These are phyloP conservation scores for Mesopsocus fuscifrons DNA, from an alignment of 2,888 invertebrate genomes.

Conservation along the genomic window DNA sequence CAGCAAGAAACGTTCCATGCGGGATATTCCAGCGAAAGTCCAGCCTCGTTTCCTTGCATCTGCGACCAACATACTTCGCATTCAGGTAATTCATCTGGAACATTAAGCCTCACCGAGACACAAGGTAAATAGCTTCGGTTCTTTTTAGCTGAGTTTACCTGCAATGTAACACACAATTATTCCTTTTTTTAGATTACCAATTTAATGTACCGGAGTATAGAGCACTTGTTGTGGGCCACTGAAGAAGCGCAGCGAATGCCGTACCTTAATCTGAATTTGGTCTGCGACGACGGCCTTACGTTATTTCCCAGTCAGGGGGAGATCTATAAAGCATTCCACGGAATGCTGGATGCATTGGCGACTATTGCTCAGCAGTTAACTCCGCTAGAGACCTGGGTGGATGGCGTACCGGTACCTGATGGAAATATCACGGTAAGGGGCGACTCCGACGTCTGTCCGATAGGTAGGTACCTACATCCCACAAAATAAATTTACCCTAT, in stretches of 20 bases:
- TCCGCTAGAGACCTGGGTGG: constrained; percentile 22
- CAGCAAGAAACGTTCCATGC: constrained; percentile 14
- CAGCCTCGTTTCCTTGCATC: constrained; percentile 25
- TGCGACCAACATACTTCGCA: constrained; percentile 21
- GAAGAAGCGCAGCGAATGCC: constrained; percentile 35
- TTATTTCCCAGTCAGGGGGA: constrained; percentile 37
- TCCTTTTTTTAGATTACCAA: constrained; percentile 40
- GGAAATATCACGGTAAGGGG: constrained; percentile 27
- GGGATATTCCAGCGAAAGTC: constrained; percentile 18
- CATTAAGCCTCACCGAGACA: no score
- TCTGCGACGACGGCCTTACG: constrained; percentile 33
- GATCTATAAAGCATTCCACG: constrained; percentile 26
- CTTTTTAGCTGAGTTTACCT: no score
- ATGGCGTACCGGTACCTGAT: constrained; percentile 23
- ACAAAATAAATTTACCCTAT: neutral
- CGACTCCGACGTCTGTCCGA: no score
- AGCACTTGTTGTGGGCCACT: constrained; percentile 36
- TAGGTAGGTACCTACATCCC: no score
- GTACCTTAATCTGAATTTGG: constrained; percentile 36
- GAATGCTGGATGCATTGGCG: constrained; percentile 20
- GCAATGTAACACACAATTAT: no score
- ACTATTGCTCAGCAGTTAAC: constrained; percentile 19
- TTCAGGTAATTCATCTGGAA: constrained; percentile 14
- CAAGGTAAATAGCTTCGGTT: no score
- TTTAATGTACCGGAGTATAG: constrained; percentile 44